Percentiles rank a stretch among this genome's conserved stretches.
These are phyloP conservation scores for Epizoanthus illoricatus DNA, from an alignment of 92 coral and sea anemone genomes.

Conservation along the genomic window DNA sequence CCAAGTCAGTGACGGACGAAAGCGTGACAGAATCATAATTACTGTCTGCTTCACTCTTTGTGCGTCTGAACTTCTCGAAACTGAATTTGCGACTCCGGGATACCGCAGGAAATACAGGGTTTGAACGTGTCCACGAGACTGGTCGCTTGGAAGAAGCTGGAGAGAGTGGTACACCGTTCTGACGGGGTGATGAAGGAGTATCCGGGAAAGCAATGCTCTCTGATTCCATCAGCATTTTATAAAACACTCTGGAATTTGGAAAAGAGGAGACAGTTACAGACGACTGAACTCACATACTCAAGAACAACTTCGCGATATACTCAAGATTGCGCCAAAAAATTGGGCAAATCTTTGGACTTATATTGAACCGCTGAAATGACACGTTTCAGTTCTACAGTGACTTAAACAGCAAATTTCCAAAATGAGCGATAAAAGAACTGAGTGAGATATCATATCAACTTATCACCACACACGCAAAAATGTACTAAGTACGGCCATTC, in stretches of 20 bases:
- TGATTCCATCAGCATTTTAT: constrained; percentile 69
- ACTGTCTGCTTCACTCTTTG: constrained; percentile 61
- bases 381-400: no score
- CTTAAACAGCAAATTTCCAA: no score
- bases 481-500: no score
- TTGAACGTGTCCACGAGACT: constrained; percentile 56
- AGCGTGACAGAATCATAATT: constrained; percentile 55
- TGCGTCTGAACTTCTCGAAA: constrained; percentile 67
- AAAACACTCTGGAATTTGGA: constrained; percentile 71
- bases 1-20: constrained; percentile 71
- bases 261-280: background rate
- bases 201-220: constrained; percentile 48
- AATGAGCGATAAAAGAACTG: no score
- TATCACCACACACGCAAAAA: no score
- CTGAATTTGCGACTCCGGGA: constrained; percentile 71
- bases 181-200: constrained; percentile 25
- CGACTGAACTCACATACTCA: no score
- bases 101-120: constrained; percentile 62
- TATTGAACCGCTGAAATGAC: no score
- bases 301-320: no score
- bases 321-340: no score
- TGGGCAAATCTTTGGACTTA: no score
- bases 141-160: constrained; percentile 59
- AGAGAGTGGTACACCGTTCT: constrained; percentile 48
- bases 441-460: no score